Evolutionary conservation across 1,140 invertebrate species (phyloP), one percentile per base, ranked within the genome.

Genomic region (Orussus abietinus): DNA sequence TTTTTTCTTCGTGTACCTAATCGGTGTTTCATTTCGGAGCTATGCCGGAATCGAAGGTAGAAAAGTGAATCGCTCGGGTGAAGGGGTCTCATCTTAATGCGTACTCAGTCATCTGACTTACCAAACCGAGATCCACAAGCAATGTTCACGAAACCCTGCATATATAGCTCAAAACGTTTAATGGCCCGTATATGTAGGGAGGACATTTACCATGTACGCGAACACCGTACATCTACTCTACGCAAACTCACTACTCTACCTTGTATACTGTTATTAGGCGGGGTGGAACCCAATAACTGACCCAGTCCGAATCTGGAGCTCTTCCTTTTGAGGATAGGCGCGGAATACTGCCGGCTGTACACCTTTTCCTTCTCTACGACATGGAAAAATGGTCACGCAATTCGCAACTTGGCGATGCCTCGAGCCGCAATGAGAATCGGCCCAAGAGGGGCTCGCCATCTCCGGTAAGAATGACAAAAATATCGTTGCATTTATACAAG

Each of bases 261-360:
- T 77, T 77, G 70, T 67, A 83, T 74, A 74, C 72, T 78, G 72
- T 78, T 77, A 76, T 72, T 76, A 71, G 67, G 58, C 73, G 66
- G 63, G 53, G 71, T 73, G 63, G 75, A 72, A 67, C 78, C 79
- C 75, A 88, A 78, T 72, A 90, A 87, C 80, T 90, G 85, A 79
- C 89, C 88, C 66, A 93, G 76, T 62, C 88, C 89, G 72, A 96
- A 92, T 59, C 89, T 82, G 40, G 90, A 93, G 57, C 83, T 91
- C 79, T 92, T 93, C 73, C 90, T 77, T 75, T 93, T 92, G 53
- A 93, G 75, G 60, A 91, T 84, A 14, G 90, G 89, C 22, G 90
- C 89, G 29, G 90, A 92, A 64, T 88, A 88, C 74, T 93, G 90
- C 11, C 90, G 82, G 63, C 80, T 88, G 74, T 91, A 92, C 53